phyloP scores from a whole-genome alignment of 1,140 invertebrate genomes.

The Psilanteris sp. region DNA sequence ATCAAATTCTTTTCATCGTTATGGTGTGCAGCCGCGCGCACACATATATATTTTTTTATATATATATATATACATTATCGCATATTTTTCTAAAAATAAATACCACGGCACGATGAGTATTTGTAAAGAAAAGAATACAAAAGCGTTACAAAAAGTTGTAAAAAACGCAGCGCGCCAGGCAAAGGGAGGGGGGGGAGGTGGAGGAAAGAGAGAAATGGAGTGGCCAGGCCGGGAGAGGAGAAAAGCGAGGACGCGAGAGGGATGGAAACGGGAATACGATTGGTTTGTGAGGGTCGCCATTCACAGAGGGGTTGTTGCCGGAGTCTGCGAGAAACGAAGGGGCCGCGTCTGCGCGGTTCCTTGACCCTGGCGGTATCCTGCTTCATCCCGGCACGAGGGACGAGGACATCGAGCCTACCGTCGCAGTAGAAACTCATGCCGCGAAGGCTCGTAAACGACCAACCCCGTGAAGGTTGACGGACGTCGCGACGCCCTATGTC shows the following conservation, averaged over 20 bases:
- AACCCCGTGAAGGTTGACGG: constrained; percentile 76
- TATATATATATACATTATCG: constrained; percentile 47
- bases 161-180: no score
- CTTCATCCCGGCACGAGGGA: constrained; percentile 57
- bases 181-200: constrained; percentile 24
- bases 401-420: constrained; percentile 60
- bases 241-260: constrained; percentile 73
- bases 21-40: no score
- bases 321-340: constrained; percentile 71
- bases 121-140: constrained; percentile 44
- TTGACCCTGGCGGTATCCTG: constrained; percentile 73
- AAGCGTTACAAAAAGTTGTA: constrained; percentile 33
- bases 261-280: constrained; percentile 80
- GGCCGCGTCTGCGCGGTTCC: constrained; percentile 76
- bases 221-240: constrained; percentile 67
- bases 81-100: constrained; percentile 56
- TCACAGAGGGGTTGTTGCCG: constrained; percentile 74
- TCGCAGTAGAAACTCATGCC: constrained; percentile 53
- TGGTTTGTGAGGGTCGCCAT: constrained; percentile 80
- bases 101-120: constrained; percentile 38
- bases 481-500: constrained; percentile 79
- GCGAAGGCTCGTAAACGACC: constrained; percentile 69
- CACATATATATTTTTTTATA: no score
- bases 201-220: constrained; percentile 61
- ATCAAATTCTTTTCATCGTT: no score